Evolutionary conservation across 2,888 invertebrate genomes (phyloP), one percentile per base, ranked within the genome.

Genomic region (Patella pellucida): DNA sequence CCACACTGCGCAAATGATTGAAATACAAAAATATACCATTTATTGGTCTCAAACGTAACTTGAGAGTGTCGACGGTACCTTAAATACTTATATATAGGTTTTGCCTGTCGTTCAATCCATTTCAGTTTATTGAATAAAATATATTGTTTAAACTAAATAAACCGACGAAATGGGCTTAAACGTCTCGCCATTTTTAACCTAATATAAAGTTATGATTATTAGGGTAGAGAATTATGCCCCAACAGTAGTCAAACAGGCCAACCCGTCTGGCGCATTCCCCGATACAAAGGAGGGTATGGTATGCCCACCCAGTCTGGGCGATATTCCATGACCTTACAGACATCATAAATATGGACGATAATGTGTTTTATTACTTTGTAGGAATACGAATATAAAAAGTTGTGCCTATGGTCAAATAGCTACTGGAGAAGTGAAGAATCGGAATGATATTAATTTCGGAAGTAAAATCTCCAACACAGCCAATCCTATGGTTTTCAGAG

Each of bases 401-500:
- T 86, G 86, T 75, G 79, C 77, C 11, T 84, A 78, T 69, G 87
- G 87, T 9, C 73, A 79, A n/a, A 69, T 74, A 19, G 54, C 72
- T 16, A 84, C 85, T 0, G 81, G 81, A 0, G 78, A 79, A 50
- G 82, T 85, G 9, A 52, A 69, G 0, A 76, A 87, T 71, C 78
- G 77, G 27, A 82, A 88, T 76, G 73, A 78, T 9, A 84, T 86
- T 14, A 78, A 62, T 0, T 88, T 88, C 74, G 82, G 82, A 11
- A 71, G 74, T 4, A 72, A 52, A 5, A 80, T 85, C 11, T 85
- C 85, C 0, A 82, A 82, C 0, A 75, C 81, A 2, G 23, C 52
- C 4, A 88, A 88, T 72, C 86, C 86, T 0, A 76, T 86, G 70
- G 68, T 78, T 5, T 84, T 86, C 69, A 50, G 73, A 14, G 79